phyloP scores from a whole-genome alignment of 2,888 invertebrate species.

The Phalera bucephala region DNA sequence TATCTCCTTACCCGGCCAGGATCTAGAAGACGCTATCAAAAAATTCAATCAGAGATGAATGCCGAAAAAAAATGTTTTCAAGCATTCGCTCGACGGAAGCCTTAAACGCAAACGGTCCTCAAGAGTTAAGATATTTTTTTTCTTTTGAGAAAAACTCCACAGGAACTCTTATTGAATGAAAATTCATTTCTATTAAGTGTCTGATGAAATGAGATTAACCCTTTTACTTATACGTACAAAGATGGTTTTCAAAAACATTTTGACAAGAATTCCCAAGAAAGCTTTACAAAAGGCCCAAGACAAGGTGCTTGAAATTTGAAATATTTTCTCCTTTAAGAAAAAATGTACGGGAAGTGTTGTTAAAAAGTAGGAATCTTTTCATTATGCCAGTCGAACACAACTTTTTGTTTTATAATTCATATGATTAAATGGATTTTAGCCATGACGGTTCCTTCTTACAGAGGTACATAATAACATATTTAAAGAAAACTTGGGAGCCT shows the following conservation, averaged over 20 bases:
- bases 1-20: no score
- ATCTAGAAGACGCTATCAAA: background rate
- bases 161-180: slow-evolving; percentile 36
- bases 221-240: background rate
- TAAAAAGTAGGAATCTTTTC: no score
- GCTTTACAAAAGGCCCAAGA: no score
- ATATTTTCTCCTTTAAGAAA: background rate
- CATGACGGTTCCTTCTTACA: no score
- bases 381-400: no score
- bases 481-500: no score
- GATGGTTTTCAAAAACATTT: no score
- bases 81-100: slow-evolving; percentile 21
- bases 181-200: no score
- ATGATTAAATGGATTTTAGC: no score
- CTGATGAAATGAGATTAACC: slow-evolving; percentile 13
- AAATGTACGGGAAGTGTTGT: background rate
- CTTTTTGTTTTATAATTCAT: no score
- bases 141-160: slow-evolving; percentile 18
- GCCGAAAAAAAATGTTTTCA: no score
- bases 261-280: background rate
- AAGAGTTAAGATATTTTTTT: slow-evolving; percentile 16
- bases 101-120: slow-evolving; percentile 26
- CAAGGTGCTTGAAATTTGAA: background rate
- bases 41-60: slow-evolving; percentile 23
- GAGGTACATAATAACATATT: no score